Evolutionary conservation across 92 coral and sea anemone genomes (phyloP).

Genomic region (Phenganax stokvisi): DNA sequence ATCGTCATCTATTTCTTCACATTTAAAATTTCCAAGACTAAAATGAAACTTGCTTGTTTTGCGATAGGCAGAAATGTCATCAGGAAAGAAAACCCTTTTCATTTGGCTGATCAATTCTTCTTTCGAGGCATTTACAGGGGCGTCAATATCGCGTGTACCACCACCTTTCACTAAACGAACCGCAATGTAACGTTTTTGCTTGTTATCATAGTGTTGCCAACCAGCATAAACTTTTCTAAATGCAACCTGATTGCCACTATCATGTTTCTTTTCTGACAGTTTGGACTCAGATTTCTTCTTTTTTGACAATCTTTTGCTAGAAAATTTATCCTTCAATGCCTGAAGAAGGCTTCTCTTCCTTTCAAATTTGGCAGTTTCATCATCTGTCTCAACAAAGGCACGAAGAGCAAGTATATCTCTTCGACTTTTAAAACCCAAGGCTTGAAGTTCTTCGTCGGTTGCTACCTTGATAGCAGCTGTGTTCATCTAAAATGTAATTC

Average conservation of each 20-base stretch:
- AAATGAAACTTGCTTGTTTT: neutral
- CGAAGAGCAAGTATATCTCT: neutral
- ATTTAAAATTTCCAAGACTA: neutral
- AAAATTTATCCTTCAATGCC: neutral
- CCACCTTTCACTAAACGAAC: slow-evolving; percentile 46
- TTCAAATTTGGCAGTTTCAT: neutral
- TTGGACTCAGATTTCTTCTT: neutral
- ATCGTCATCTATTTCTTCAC: neutral
- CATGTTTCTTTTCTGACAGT: neutral
- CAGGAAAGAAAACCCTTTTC: neutral
- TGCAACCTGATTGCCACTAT: neutral
- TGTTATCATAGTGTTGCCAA: slow-evolving; percentile 45
- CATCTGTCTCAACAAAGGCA: neutral
- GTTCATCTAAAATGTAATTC: neutral
- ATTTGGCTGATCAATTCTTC: neutral
- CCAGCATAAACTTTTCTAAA: slow-evolving; percentile 34
- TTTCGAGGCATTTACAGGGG: neutral
- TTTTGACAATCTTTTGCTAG: neutral
- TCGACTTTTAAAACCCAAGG: neutral
- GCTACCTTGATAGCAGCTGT: neutral
- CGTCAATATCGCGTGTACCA: slow-evolving; percentile 33
- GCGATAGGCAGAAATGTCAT: neutral
- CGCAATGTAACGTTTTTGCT: slow-evolving; percentile 24
- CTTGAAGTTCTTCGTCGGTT: neutral
- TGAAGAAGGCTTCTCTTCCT: neutral